These are phyloP conservation scores for Ptyas mucosa DNA, from an alignment of 2,113 vertebrate species.

Conservation along the genomic window DNA sequence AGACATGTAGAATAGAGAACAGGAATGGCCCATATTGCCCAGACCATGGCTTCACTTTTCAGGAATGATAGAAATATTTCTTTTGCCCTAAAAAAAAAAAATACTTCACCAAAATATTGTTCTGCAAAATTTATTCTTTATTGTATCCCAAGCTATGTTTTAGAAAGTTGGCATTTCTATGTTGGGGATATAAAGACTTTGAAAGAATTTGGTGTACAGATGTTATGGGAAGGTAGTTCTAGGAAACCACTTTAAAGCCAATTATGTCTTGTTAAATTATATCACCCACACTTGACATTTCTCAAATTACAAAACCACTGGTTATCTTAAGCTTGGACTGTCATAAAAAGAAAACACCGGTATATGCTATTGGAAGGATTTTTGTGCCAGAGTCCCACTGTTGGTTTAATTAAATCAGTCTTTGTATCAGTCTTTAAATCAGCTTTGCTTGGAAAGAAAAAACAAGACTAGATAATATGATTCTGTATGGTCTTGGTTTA, in stretches of 20 bases:
- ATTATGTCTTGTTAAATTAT: background rate
- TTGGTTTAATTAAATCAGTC: background rate
- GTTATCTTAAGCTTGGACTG: background rate
- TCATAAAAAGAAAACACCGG: background rate
- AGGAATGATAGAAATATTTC: background rate
- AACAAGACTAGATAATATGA: background rate
- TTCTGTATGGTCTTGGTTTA: background rate
- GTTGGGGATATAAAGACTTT: background rate
- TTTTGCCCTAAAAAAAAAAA: background rate
- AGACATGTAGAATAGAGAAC: background rate
- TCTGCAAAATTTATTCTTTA: background rate
- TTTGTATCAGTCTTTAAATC: background rate
- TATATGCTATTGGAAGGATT: background rate
- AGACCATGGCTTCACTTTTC: background rate
- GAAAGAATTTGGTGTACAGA: background rate
- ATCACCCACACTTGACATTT: background rate
- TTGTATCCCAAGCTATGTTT: background rate
- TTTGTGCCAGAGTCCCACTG: background rate
- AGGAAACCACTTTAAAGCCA: background rate
- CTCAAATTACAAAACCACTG: background rate
- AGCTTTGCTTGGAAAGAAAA: background rate
- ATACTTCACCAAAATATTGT: background rate
- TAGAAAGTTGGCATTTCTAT: background rate
- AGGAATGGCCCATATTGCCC: background rate
- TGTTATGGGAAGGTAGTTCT: background rate